Percentiles rank a stretch among this genome's conserved stretches.
These are phyloP conservation scores for Delphinapterus leucas DNA, from an alignment of 2,113 vertebrate species.

Conservation along the genomic window DNA sequence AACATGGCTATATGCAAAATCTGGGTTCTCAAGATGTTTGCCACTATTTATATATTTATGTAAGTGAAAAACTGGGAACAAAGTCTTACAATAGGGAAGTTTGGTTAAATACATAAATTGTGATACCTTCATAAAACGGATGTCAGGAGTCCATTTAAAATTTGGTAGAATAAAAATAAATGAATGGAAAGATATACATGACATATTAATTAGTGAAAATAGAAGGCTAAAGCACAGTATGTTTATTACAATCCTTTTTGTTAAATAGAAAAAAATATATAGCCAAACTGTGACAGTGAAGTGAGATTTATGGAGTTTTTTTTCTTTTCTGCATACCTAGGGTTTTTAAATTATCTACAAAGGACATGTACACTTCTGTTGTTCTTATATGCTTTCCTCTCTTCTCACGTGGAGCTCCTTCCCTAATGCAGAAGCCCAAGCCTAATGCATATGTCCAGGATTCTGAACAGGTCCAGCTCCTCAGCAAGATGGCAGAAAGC, in stretches of 20 bases:
- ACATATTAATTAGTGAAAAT: not conserved
- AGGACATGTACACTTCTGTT: not conserved
- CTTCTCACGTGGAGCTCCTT: not conserved
- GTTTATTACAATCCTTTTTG: not conserved
- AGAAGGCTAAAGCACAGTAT: not conserved
- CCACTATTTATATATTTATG: not conserved
- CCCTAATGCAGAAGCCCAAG: not conserved
- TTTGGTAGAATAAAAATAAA: not conserved
- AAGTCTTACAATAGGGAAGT: not conserved
- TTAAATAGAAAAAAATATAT: not conserved
- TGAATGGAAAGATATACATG: not conserved
- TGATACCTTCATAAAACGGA: not conserved
- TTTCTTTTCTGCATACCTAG: not conserved
- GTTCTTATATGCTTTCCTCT: not conserved
- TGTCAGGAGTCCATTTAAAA: not conserved
- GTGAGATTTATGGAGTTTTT: not conserved
- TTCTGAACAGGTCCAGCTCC: not conserved
- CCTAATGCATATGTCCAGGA: not conserved
- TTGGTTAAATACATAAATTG: not conserved
- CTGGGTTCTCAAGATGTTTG: not conserved
- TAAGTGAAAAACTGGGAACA: not conserved
- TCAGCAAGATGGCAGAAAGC: not conserved
- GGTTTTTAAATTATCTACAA: not conserved
- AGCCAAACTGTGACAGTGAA: not conserved
- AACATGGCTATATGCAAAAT: not conserved